A percentile compares a stretch with the other conserved stretches of the same genome.
These are phyloP conservation scores for Apantesis nais DNA, from an alignment of 2,888 invertebrate species.

Conservation along the genomic window DNA sequence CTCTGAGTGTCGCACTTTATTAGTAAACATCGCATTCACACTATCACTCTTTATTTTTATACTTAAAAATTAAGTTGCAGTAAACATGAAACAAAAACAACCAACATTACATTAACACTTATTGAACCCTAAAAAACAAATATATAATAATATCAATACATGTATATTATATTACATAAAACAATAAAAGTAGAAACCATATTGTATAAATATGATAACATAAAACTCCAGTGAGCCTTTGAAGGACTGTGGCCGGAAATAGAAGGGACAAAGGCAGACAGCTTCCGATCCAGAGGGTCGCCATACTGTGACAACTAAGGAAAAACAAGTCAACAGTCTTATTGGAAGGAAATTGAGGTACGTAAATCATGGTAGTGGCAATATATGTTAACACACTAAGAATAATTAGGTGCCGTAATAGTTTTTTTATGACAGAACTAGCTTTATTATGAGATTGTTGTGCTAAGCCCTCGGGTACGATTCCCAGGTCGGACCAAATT, in stretches of 20 bases:
- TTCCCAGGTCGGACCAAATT: too few relatives aligned
- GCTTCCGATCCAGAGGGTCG: conserved; percentile 71
- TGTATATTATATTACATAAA: conserved; percentile 4
- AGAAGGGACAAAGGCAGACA: conserved; percentile 75
- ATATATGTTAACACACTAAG: conserved; percentile 36
- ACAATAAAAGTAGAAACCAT: conserved; percentile 33
- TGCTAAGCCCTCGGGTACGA: too few relatives aligned
- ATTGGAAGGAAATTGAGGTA: conserved; percentile 66
- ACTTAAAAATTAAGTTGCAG: not conserved
- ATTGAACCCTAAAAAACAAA: too few relatives aligned
- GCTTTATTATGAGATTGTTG: too few relatives aligned
- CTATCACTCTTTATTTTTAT: too few relatives aligned
- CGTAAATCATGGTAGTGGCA: conserved; percentile 70
- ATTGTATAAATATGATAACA: conserved; percentile 52
- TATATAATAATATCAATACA: not conserved
- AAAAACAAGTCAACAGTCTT: conserved; percentile 56
- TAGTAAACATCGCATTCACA: not conserved
- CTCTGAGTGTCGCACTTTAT: not conserved
- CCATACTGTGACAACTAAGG: conserved; percentile 59
- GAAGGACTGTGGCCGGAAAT: conserved; percentile 74
- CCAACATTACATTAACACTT: not conserved
- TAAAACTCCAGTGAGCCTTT: conserved; percentile 66
- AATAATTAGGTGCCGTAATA: not conserved
- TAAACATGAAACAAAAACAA: not conserved
- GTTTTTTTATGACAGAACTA: not conserved